phyloP scores from a whole-genome alignment of 2,888 invertebrate genomes.

The Mechanitis messenoides region DNA sequence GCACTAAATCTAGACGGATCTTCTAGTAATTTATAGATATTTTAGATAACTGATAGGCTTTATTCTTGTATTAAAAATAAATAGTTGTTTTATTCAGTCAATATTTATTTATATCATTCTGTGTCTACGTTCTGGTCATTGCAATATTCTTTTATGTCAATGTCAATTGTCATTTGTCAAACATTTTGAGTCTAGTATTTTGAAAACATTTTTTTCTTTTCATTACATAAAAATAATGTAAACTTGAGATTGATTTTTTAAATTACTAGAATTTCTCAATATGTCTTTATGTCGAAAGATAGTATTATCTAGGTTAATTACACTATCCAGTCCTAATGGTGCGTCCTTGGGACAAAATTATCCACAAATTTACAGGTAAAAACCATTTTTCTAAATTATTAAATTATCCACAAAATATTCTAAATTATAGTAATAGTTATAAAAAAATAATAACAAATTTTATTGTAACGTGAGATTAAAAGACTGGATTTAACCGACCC shows the following conservation, averaged over 20 bases:
- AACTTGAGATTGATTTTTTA: neutral
- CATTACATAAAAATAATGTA: slow-evolving; percentile 3
- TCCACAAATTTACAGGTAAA: slow-evolving; percentile 2
- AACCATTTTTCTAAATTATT: neutral
- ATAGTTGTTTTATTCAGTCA: no score
- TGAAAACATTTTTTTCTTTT: neutral
- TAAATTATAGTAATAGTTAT: neutral
- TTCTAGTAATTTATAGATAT: no score
- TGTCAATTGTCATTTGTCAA: neutral
- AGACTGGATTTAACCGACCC: no score
- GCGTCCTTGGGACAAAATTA: neutral
- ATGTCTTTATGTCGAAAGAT: neutral
- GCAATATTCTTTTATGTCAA: neutral
- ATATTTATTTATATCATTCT: no score
- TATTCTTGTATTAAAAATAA: no score
- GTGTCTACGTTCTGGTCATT: no score
- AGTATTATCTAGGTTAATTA: neutral
- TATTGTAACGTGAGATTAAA: neutral
- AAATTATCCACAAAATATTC: neutral
- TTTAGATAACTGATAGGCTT: no score
- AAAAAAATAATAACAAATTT: neutral
- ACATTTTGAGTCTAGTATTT: neutral
- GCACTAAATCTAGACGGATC: no score
- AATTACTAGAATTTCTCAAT: slow-evolving; percentile 11
- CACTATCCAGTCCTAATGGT: neutral